Conservation (phyloP, 2,888 invertebrate genomes). For the Cerastoderma edule region DNA sequence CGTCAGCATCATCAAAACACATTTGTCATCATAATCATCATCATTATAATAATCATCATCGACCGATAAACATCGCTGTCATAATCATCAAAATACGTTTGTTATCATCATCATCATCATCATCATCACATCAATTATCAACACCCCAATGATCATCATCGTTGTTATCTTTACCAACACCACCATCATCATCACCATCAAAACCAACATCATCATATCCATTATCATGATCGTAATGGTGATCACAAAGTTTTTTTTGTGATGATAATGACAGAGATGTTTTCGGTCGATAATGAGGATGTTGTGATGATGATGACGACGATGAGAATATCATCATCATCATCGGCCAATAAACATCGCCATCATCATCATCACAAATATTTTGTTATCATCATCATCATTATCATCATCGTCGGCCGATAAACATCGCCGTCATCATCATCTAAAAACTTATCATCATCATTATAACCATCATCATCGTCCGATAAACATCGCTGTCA, state of each 20-base stretch:
- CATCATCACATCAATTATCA: slow-evolving; percentile 6
- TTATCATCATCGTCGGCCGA: neutral
- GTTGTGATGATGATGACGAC: too few species aligned
- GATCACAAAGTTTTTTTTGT: neutral
- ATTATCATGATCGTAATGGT: neutral
- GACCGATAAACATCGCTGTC: too few species aligned
- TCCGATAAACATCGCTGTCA: too few species aligned
- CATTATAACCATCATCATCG: too few species aligned
- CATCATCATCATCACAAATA: neutral
- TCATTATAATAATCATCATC: too few species aligned
- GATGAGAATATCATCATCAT: neutral
- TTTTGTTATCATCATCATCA: neutral
- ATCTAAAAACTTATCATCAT: neutral
- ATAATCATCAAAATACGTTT: too few species aligned
- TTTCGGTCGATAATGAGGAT: too few species aligned
- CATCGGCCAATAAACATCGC: neutral
- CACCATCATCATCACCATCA: neutral
- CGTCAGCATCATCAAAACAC: too few species aligned
- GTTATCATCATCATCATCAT: too few species aligned
- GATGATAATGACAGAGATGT: too few species aligned
- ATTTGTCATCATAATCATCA: too few species aligned
- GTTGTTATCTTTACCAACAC: slow-evolving; percentile 11
- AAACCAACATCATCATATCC: neutral
- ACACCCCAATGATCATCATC: slow-evolving; percentile 11
- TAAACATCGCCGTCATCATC: neutral